Base-by-base conservation (phyloP, 2,888 invertebrate species). In the Emmelina monodactyla region DNA sequence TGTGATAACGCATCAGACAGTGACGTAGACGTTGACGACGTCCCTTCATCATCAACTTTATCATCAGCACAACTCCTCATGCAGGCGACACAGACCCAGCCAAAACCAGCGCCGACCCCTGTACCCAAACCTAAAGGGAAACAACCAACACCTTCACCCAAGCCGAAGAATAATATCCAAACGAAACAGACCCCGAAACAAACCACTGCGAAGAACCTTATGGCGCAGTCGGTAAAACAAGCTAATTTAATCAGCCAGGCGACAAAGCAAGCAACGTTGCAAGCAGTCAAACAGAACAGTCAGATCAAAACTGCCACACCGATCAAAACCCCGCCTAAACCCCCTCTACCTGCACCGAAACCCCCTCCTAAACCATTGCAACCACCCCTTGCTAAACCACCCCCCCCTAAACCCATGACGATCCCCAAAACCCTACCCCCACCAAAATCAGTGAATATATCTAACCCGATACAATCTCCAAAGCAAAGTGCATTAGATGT, bases 21-120 rank as follows among this genome's bases (percentile, higher is more conserved):
- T 32, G 79, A 79, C 47, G 76, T 79, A 0, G 79, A 78, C 40
- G 73, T 76, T 0, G 76, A 76, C 40, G 76, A 75, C 1, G 44
- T 58, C 1, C 14, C 60, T 1, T 34, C 58, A 1, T 40, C 49
- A 2, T 54, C 64, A 0, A 64, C 61, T 11, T 52, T 73, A 0
- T 72, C 76, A 1, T 73, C 70, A 1, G 76, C 78, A 0, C 75
- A 75, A 34, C 58, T 76, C 0, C 58, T 78, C 1, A 69, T 71
- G 65, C 71, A 69, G 39, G 72, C 64, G 16, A 67, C 69, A 1
- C 63, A 61, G 33, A 53, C 59, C 25, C n/a, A 7, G 11, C 25
- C 25, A 7, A 25, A 25, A 10, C 25, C 0, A 50, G 55, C 10
- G 46, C 62, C 1, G 49, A 62, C 0, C 51, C 51, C 1, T 45